These are phyloP conservation scores for Pyrrhura leucotis DNA, from an alignment of 2,797 vertebrate genomes.

Conservation along the genomic window DNA sequence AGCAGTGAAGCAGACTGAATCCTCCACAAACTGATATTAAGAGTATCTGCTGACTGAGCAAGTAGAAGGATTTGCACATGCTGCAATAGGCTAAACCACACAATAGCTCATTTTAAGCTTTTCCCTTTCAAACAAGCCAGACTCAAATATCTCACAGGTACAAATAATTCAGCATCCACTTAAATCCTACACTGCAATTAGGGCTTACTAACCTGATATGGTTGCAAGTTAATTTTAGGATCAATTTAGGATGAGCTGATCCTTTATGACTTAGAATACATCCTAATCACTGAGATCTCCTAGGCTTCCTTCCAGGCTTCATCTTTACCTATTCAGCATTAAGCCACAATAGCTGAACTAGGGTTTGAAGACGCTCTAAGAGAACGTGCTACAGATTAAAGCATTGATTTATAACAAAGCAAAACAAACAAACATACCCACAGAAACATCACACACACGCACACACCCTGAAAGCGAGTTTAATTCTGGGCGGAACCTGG, in stretches of 20 bases:
- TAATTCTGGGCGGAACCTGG: not conserved
- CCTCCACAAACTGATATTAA: not conserved
- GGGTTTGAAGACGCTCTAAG: not conserved
- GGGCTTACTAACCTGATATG: not conserved
- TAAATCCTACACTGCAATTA: not conserved
- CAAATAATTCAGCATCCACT: not conserved
- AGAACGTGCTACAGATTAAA: not conserved
- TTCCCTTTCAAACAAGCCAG: not conserved
- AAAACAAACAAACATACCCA: not conserved
- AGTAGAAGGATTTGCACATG: not conserved
- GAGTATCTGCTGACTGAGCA: conserved; percentile 37
- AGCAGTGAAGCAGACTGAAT: not conserved
- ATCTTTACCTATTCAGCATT: not conserved
- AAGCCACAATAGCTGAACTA: not conserved
- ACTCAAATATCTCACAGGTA: not conserved
- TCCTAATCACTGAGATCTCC: not conserved
- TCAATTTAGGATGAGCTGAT: not conserved
- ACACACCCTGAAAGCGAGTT: not conserved
- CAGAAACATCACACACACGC: not conserved
- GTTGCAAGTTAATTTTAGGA: not conserved
- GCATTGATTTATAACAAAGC: not conserved
- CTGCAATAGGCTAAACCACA: not conserved
- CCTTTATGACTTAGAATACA: not conserved
- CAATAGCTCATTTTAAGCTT: not conserved
- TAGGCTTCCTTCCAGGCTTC: conserved; percentile 27